Evolutionary conservation across 2,797 vertebrate genomes (phyloP).

Genomic region (Luscinia luscinia): DNA sequence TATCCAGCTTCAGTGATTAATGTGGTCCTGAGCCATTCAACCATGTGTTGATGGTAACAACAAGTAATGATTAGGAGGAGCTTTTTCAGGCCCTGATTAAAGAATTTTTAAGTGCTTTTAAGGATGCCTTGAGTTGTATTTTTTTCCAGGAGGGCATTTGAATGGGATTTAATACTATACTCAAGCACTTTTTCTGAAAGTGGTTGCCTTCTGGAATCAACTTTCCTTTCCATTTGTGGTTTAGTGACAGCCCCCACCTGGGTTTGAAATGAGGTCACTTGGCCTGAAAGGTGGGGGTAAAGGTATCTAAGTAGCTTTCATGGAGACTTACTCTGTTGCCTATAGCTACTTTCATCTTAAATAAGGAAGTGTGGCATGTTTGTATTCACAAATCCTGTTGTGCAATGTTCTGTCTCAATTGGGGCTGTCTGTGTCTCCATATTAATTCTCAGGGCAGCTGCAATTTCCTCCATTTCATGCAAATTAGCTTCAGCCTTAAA

Average conservation of each 20-base stretch:
- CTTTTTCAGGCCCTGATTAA: slow-evolving; percentile 13
- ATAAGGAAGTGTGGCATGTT: slow-evolving; percentile 65
- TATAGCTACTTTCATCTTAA: slow-evolving; percentile 63
- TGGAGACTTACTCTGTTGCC: slow-evolving; percentile 37
- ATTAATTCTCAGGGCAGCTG: slow-evolving; percentile 58
- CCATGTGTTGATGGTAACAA: background rate
- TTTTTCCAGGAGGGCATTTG: slow-evolving; percentile 23
- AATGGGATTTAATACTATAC: slow-evolving; percentile 49
- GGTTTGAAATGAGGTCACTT: slow-evolving; percentile 57
- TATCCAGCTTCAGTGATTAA: background rate
- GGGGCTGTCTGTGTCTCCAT: slow-evolving; percentile 49
- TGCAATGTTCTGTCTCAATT: slow-evolving; percentile 51
- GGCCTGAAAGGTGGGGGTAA: slow-evolving; percentile 55
- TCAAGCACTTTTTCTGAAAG: slow-evolving; percentile 51
- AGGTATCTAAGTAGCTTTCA: slow-evolving; percentile 61
- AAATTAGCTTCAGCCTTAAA: slow-evolving; percentile 64
- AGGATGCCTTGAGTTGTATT: background rate
- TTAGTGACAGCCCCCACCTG: slow-evolving; percentile 53
- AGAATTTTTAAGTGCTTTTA: slow-evolving; percentile 49
- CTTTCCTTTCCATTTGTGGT: slow-evolving; percentile 34
- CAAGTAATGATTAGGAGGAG: background rate
- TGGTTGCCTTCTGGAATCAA: slow-evolving; percentile 48
- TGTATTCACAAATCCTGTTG: slow-evolving; percentile 54
- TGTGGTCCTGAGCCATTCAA: background rate
- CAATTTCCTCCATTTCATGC: slow-evolving; percentile 73